phyloP scores from a whole-genome alignment of 2,888 invertebrate species.

The Spialia ferax region DNA sequence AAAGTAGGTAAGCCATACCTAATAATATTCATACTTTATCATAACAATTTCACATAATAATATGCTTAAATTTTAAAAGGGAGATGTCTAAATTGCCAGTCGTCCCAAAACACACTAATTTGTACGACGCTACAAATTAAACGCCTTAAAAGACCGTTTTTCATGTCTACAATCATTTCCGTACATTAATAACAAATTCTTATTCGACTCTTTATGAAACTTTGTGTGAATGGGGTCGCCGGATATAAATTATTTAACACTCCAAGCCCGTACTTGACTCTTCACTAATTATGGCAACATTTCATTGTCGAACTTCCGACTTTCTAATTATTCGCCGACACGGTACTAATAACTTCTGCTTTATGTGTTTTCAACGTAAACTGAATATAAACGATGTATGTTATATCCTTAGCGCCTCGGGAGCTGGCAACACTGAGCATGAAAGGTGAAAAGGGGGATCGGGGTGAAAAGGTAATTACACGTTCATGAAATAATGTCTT shows the following conservation, averaged over 20 bases:
- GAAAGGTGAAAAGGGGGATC: constrained; percentile 53
- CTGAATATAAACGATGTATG: constrained; percentile 55
- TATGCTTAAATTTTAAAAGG: too few relatives aligned
- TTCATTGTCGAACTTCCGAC: constrained; percentile 41
- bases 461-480: constrained; percentile 79
- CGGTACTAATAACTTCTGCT: constrained; percentile 54
- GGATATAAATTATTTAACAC: constrained; percentile 48
- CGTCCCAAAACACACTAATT: too few relatives aligned
- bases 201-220: constrained; percentile 39
- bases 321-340: constrained; percentile 34
- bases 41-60: too few relatives aligned
- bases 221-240: constrained; percentile 44
- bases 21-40: too few relatives aligned
- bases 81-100: too few relatives aligned
- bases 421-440: constrained; percentile 47
- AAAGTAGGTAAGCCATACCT: too few relatives aligned
- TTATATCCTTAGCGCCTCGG: constrained; percentile 66
- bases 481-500: constrained; percentile 14
- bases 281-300: constrained; percentile 45
- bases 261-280: constrained; percentile 37
- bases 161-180: constrained; percentile 10
- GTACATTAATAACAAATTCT: constrained; percentile 29
- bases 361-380: constrained; percentile 57
- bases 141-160: not conserved
- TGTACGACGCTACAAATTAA: not conserved